Base-by-base conservation (phyloP, 2,113 vertebrate genomes). In the Baryphthengus martii region DNA sequence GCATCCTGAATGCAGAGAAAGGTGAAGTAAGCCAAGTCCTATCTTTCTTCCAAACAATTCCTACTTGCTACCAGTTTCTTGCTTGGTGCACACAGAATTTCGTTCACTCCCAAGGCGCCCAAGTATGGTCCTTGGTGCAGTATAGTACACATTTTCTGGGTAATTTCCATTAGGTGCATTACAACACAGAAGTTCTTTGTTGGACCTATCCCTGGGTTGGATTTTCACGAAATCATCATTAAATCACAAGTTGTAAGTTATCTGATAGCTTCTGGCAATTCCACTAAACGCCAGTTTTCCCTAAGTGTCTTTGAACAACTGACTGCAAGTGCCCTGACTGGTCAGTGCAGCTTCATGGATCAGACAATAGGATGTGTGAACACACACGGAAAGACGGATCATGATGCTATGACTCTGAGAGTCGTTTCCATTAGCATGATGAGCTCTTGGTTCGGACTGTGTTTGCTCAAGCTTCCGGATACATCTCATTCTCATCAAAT, bases 401-500 rank as follows among this genome's bases (percentile, higher is more conserved):
- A 75, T 1, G 3, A 55, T 11, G 16, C 61, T 53, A 47, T 21
- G 53, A 65, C 23, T 56, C 47, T 44, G 31, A 18, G 49, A 91
- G 53, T 68, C 66, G 72, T 85, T 85, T 82, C 63, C 83, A 16
- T 45, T 82, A 89, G 53, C 5, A 9, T 49, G 28, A 65, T 45
- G 55, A 88, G 42, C 40, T 35, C 50, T 85, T 70, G 56, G 35
- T 90, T 87, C 35, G 78, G 56, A 72, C 39, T 67, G 26, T 58
- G 61, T 80, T 94, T 96, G 55, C 59, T 97, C 82, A 85, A 56
- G 67, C 67, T 85, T 77, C 63, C 0, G 0, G 53, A 80, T 68
- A 77, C 49, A 83, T 75, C 44, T 52, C 44, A 58, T 66, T 89
- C 45, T 37, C 82, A 90, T 85, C 75, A 85, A 83, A 70, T 13